phyloP scores from a whole-genome alignment of 2,113 vertebrate genomes.

The Phalacrocorax brasilianus region DNA sequence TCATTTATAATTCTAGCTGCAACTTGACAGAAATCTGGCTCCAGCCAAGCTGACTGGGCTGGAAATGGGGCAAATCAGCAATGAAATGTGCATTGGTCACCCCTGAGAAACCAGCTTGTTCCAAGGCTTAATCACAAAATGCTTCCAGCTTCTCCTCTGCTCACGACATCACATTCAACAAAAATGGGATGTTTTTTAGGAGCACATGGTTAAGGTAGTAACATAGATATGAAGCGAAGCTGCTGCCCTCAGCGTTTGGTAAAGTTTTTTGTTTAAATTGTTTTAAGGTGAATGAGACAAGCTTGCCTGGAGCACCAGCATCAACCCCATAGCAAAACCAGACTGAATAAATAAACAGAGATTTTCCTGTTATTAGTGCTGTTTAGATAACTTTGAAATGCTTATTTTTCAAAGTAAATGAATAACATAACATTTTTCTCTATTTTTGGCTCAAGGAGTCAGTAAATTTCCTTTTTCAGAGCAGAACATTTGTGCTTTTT shows the following conservation, averaged over 20 bases:
- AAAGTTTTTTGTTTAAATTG: neutral
- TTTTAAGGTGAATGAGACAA: neutral
- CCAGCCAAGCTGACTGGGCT: neutral
- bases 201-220: accelerated
- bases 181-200: neutral
- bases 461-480: conserved; percentile 35
- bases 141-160: neutral
- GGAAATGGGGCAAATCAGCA: neutral
- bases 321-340: neutral
- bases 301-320: neutral
- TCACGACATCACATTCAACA: accelerated
- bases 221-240: accelerated
- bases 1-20: neutral
- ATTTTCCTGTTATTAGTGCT: conserved; percentile 5
- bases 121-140: neutral
- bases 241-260: neutral
- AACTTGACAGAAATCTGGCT: neutral
- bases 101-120: neutral
- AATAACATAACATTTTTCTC: neutral
- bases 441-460: conserved; percentile 21
- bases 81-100: neutral
- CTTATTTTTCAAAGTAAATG: conserved; percentile 14
- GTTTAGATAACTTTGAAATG: conserved; percentile 46
- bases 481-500: conserved; percentile 31
- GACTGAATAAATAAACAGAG: conserved; percentile 30